Conservation (phyloP, 1,140 invertebrate genomes). For the Pseudomyrmex flavicornis region DNA sequence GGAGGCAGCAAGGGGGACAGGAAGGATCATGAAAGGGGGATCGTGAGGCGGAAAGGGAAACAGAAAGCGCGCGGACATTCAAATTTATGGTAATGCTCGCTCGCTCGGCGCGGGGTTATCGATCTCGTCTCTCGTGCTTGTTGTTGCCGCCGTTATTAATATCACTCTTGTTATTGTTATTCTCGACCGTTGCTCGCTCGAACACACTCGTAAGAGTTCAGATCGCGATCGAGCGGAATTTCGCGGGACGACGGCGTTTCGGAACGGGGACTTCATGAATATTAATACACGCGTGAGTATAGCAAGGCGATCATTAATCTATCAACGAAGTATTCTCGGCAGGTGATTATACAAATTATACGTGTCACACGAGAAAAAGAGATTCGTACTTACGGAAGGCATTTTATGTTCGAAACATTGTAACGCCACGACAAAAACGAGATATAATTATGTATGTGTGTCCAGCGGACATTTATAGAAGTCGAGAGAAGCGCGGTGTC, state of each 20-base stretch:
- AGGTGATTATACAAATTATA: constrained; percentile 44
- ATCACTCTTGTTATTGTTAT: constrained; percentile 62
- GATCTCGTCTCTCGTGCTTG: constrained; percentile 70
- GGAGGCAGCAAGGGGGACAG: not conserved
- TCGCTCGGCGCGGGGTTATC: constrained; percentile 79
- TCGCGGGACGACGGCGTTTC: not conserved
- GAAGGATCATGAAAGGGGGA: not conserved
- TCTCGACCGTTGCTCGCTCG: not conserved
- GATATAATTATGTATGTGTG: constrained; percentile 8
- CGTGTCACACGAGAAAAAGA: not conserved
- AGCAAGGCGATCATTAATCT: constrained; percentile 38
- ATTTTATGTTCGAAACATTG: not conserved
- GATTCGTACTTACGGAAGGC: constrained; percentile 18
- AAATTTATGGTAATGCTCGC: constrained; percentile 84
- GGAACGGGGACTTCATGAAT: constrained; percentile 32
- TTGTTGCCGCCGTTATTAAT: constrained; percentile 71
- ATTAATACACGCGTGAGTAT: constrained; percentile 24
- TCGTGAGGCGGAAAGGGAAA: not conserved
- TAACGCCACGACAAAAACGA: constrained; percentile 39
- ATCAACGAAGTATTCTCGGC: constrained; percentile 26
- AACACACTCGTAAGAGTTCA: not conserved
- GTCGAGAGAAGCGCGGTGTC: not conserved
- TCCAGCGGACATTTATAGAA: constrained; percentile 8
- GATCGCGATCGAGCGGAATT: constrained; percentile 44
- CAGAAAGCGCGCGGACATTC: constrained; percentile 77